Base-by-base conservation (phyloP, 2,113 vertebrate species). In the Scartelaos histophorus region DNA sequence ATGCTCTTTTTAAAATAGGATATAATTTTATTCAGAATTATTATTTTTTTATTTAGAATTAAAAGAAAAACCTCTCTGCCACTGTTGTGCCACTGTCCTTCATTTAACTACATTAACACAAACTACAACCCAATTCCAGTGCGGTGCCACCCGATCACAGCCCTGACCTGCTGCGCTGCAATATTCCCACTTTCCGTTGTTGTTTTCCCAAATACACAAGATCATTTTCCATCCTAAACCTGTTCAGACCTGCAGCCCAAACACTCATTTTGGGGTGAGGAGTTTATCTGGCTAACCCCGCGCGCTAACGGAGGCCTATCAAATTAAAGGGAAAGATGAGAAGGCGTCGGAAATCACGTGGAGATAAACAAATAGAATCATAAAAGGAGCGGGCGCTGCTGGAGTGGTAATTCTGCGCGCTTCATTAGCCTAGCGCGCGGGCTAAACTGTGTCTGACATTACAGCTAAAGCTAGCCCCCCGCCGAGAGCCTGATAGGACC, bases 291-390 rank as follows among this genome's bases (percentile, higher is more conserved):
- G 88, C 47, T 53, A 69, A 35, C 72, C 75, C 79, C 70, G 76
- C 85, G 81, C 67, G 73, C 88, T 94, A 94, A 92, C 84, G 79
- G 92, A 91, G 90, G 92, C 93, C 93, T 93, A 95, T 94, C 94
- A 94, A 95, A 93, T 87, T 84, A 90, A 91, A 84, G 88, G 89
- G 84, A 79, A 87, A 83, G 90, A 81, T 71, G 80, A 82, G 75
- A 74, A 82, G 25, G 61, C 29, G 61, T 29, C 90, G 88, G 88
- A 92, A 92, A 87, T 90, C 91, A 89, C 86, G 87, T 87, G 90
- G 88, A 92, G 87, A 93, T 93, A 94, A 93, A 93, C 92, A 94
- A 94, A 93, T 92, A 93, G 91, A 94, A 93, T 93, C 90, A 92
- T 93, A 93, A 92, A 94, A 93, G 91, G 92, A 89, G 86, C 70